These are phyloP conservation scores for Drosophila multiciliata DNA, from an alignment of 2,888 invertebrate species.

Conservation along the genomic window DNA sequence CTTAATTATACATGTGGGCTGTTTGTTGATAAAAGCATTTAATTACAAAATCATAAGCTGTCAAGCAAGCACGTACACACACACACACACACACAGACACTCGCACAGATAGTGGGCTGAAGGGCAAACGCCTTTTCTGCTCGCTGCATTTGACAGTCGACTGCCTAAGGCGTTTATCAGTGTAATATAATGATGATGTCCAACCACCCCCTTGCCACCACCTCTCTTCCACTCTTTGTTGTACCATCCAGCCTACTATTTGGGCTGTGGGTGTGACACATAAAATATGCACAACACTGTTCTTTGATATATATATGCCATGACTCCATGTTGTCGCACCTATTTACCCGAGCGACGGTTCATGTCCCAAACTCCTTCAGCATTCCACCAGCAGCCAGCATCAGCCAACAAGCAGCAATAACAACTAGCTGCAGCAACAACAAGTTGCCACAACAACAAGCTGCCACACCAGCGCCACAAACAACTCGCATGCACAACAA, in stretches of 20 bases:
- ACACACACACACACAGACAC: conserved; percentile 7
- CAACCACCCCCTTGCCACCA: conserved; percentile 10
- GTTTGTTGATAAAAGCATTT: conserved; percentile 70
- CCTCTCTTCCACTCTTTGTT: neutral
- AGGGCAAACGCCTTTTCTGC: conserved; percentile 58
- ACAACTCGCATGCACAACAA: conserved; percentile 21
- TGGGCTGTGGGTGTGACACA: conserved; percentile 32
- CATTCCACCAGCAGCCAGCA: conserved; percentile 9
- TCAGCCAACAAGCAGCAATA: conserved; percentile 11
- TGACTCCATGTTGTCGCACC: conserved; percentile 71
- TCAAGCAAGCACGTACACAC: conserved; percentile 46
- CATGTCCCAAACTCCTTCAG: conserved; percentile 9
- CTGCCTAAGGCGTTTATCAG: conserved; percentile 78
- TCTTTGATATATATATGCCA: conserved; percentile 59
- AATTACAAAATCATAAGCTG: conserved; percentile 79
- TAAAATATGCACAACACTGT: conserved; percentile 75
- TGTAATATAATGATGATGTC: conserved; percentile 72
- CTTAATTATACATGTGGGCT: conserved; percentile 29
- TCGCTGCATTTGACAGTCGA: conserved; percentile 66
- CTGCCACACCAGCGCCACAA: conserved; percentile 6
- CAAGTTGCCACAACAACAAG: neutral
- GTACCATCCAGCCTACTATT: neutral
- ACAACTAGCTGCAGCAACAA: conserved; percentile 16
- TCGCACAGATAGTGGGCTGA: conserved; percentile 19
- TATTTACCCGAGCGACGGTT: conserved; percentile 61